phyloP scores from a whole-genome alignment of 2,797 vertebrate species.

The Serranus cabrilla region DNA sequence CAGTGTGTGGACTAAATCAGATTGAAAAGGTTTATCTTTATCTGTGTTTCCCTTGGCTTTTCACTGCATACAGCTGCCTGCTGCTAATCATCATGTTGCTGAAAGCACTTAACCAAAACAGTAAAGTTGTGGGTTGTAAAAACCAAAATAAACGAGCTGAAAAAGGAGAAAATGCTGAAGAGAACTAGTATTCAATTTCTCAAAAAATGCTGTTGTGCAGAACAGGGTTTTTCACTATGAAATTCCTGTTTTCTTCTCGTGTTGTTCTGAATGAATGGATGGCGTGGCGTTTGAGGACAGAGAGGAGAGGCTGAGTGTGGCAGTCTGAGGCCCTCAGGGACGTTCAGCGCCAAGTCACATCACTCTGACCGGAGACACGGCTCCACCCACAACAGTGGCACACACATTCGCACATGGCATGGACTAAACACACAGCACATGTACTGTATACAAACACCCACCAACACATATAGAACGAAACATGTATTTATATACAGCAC shows the following conservation, averaged over 20 bases:
- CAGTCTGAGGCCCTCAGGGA: slow-evolving; percentile 11
- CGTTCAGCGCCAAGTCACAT: slow-evolving; percentile 11
- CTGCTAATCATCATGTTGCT: too few relatives aligned
- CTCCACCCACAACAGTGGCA: slow-evolving; percentile 9
- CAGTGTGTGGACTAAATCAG: too few relatives aligned
- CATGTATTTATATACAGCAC: not conserved
- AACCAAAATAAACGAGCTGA: not conserved
- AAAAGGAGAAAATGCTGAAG: not conserved
- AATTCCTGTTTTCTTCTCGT: not conserved
- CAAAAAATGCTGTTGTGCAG: not conserved
- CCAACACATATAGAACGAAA: not conserved
- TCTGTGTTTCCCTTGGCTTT: too few relatives aligned
- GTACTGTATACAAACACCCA: not conserved
- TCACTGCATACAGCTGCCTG: too few relatives aligned
- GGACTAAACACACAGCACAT: not conserved
- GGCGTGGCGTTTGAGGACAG: not conserved
- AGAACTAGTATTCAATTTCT: not conserved
- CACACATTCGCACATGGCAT: not conserved
- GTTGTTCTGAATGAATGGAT: not conserved
- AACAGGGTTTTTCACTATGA: not conserved
- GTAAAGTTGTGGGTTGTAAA: not conserved
- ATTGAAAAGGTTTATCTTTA: too few relatives aligned
- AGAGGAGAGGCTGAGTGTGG: slow-evolving; percentile 2
- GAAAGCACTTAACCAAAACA: not conserved
- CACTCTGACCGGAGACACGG: slow-evolving; percentile 7